These are phyloP conservation scores for Himalopsyche phryganea DNA, from an alignment of 1,140 invertebrate species.

Conservation along the genomic window DNA sequence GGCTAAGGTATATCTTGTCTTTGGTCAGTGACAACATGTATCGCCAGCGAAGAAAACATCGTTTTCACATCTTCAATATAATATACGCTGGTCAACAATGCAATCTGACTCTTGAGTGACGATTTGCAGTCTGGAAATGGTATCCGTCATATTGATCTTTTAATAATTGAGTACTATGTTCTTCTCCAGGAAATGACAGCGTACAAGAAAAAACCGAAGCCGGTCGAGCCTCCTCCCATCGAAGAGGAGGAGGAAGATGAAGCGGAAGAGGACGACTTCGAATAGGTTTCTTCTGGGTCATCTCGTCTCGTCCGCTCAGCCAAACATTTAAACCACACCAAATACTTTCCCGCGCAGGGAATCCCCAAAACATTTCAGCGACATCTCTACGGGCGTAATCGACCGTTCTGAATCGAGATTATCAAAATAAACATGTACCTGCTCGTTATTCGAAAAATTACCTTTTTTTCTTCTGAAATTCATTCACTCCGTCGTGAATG, in stretches of 20 bases:
- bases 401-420: constrained; percentile 6
- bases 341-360: constrained; percentile 18
- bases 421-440: constrained; percentile 22
- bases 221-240: constrained; percentile 51
- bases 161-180: too few relatives aligned
- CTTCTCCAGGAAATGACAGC: constrained; percentile 69
- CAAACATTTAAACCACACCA: constrained; percentile 1
- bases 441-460: constrained; percentile 20
- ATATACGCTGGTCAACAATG: too few relatives aligned
- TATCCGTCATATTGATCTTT: too few relatives aligned
- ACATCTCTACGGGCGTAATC: neutral
- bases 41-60: too few relatives aligned
- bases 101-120: too few relatives aligned
- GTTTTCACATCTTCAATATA: too few relatives aligned
- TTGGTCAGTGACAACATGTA: too few relatives aligned
- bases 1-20: too few relatives aligned
- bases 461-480: neutral
- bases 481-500: neutral
- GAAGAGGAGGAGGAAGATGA: constrained; percentile 58
- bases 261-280: constrained; percentile 56
- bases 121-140: too few relatives aligned
- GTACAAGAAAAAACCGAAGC: constrained; percentile 69
- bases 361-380: constrained; percentile 11
- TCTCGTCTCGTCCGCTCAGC: neutral
- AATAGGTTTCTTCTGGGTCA: constrained; percentile 39